A percentile compares a stretch with the other conserved stretches of the same genome.
Conservation (phyloP, 2,113 vertebrate species). For the Carlito syrichta region DNA sequence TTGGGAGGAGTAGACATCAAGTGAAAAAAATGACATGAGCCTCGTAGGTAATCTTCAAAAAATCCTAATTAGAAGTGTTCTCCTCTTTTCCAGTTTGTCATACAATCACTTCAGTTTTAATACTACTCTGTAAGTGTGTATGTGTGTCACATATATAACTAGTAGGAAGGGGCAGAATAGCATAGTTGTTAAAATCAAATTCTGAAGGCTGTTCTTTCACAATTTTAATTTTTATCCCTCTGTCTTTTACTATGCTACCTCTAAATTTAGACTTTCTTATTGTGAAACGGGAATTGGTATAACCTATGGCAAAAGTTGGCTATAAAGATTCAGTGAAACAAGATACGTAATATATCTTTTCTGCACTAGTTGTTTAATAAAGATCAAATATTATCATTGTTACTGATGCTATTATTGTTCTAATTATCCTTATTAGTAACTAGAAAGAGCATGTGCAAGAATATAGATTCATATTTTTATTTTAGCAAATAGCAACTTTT, state of each 20-base stretch:
- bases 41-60: not conserved
- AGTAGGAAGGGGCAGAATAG: too few relatives aligned
- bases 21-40: not conserved
- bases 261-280: not conserved
- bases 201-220: not conserved
- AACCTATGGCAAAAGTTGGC: not conserved
- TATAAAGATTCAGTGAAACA: not conserved
- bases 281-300: not conserved
- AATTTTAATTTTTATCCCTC: not conserved
- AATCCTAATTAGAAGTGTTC: not conserved
- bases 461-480: not conserved
- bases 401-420: not conserved
- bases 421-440: not conserved
- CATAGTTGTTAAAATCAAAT: not conserved
- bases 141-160: rapidly evolving
- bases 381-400: not conserved
- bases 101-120: not conserved
- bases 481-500: not conserved
- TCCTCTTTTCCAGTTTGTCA: not conserved
- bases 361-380: not conserved
- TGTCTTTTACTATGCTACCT: not conserved
- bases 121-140: not conserved
- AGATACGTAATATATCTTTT: not conserved
- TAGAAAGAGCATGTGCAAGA: not conserved
- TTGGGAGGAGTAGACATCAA: rapidly evolving